Conservation (phyloP, 2,888 invertebrate species). For the Euplagia quadripunctaria region DNA sequence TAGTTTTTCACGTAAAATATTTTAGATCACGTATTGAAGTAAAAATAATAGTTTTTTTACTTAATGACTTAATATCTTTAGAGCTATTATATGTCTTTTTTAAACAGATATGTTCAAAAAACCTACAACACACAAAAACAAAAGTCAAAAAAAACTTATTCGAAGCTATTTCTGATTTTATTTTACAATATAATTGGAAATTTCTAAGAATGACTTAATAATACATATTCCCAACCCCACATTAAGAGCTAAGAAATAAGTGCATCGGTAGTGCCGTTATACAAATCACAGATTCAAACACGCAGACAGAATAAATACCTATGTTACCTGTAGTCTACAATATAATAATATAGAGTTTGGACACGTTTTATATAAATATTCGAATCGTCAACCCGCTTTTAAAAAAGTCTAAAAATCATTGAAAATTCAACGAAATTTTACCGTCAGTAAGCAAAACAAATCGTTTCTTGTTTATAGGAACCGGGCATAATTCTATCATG, state of each 20-base stretch:
- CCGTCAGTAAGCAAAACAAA: too few relatives aligned
- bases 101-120: background rate
- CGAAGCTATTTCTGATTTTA: background rate
- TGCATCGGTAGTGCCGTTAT: constrained; percentile 11
- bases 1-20: background rate
- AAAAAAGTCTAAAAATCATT: too few relatives aligned
- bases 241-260: constrained; percentile 4
- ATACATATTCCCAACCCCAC: background rate
- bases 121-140: background rate
- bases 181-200: background rate
- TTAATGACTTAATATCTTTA: background rate
- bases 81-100: background rate
- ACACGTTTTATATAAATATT: background rate
- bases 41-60: background rate
- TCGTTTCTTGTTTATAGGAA: too few relatives aligned
- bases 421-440: too few relatives aligned
- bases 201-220: constrained; percentile 11
- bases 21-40: background rate
- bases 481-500: too few relatives aligned
- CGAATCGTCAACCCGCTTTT: too few relatives aligned
- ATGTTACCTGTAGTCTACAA: background rate
- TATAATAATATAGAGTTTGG: background rate
- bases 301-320: background rate
- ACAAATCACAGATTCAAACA: background rate
- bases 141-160: background rate